phyloP scores from a whole-genome alignment of 2,888 invertebrate genomes.

The Ophioninae sp. region DNA sequence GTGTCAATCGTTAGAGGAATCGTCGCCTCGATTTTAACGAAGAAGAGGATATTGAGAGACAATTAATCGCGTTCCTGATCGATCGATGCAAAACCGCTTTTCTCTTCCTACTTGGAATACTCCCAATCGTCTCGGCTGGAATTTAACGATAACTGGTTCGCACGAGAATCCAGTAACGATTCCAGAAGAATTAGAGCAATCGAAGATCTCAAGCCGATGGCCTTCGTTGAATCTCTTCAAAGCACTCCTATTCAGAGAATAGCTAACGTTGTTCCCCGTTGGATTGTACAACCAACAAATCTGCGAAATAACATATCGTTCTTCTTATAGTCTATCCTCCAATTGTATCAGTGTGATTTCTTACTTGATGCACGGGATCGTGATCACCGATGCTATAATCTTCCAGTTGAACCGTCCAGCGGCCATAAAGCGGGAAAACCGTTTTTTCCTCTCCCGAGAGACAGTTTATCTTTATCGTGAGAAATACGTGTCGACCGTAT shows the following conservation, averaged over 20 bases:
- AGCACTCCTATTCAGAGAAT: constrained; percentile 70
- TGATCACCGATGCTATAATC: constrained; percentile 75
- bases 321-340: neutral
- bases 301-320: constrained; percentile 64
- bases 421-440: constrained; percentile 67
- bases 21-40: constrained; percentile 18
- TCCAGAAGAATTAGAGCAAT: constrained; percentile 77
- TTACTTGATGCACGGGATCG: constrained; percentile 67
- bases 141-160: constrained; percentile 78
- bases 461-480: constrained; percentile 73
- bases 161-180: constrained; percentile 69
- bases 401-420: constrained; percentile 68
- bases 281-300: constrained; percentile 80
- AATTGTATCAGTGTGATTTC: too few species aligned
- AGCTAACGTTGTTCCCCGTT: constrained; percentile 71
- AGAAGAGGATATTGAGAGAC: neutral
- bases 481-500: constrained; percentile 74
- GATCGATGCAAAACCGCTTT: constrained; percentile 1
- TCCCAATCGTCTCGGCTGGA: constrained; percentile 78
- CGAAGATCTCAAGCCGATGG: constrained; percentile 75
- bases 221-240: constrained; percentile 71
- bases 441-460: constrained; percentile 57
- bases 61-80: neutral
- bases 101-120: constrained; percentile 72
- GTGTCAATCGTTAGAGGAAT: constrained; percentile 51